Percentiles rank a stretch among this genome's conserved stretches.
phyloP scores from a whole-genome alignment of 1,140 invertebrate genomes.

The Ips nitidus region DNA sequence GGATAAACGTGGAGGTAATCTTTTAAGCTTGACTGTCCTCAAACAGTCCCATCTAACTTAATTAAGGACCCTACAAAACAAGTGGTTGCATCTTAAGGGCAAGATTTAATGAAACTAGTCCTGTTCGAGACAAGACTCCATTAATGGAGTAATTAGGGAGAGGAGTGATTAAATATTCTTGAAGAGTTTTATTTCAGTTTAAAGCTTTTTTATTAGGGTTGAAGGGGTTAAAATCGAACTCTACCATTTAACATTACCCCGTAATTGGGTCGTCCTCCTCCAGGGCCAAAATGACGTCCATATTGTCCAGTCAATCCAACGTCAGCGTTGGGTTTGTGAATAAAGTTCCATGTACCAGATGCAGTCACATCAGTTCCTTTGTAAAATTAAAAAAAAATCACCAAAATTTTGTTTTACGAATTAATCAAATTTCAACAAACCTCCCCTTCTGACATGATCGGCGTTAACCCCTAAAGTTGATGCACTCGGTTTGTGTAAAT shows the following conservation, averaged over 20 bases:
- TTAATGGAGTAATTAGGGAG: too few relatives aligned
- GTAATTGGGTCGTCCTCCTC: constrained; percentile 8
- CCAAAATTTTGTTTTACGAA: background rate
- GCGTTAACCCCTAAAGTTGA: constrained; percentile 12
- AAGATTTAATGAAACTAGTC: too few relatives aligned
- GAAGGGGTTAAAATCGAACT: too few relatives aligned
- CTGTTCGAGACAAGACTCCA: too few relatives aligned
- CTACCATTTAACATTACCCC: constrained; percentile 23
- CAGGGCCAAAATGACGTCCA: constrained; percentile 25
- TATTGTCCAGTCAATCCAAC: constrained; percentile 28
- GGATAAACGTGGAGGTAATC: too few relatives aligned
- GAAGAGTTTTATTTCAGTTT: too few relatives aligned
- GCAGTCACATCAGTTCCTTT: constrained; percentile 29
- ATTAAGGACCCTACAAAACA: too few relatives aligned
- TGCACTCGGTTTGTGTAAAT: constrained; percentile 26
- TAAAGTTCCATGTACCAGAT: constrained; percentile 28
- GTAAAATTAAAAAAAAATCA: background rate
- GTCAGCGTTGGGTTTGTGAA: constrained; percentile 14
- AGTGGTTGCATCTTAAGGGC: too few relatives aligned
- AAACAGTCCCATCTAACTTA: too few relatives aligned
- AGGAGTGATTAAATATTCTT: too few relatives aligned
- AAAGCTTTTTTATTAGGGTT: too few relatives aligned
- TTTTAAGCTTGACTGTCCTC: too few relatives aligned
- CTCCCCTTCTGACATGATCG: constrained; percentile 18
- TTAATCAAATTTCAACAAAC: background rate